Evolutionary conservation across 2,113 vertebrate genomes (phyloP).

Genomic region (Excalfactoria chinensis): DNA sequence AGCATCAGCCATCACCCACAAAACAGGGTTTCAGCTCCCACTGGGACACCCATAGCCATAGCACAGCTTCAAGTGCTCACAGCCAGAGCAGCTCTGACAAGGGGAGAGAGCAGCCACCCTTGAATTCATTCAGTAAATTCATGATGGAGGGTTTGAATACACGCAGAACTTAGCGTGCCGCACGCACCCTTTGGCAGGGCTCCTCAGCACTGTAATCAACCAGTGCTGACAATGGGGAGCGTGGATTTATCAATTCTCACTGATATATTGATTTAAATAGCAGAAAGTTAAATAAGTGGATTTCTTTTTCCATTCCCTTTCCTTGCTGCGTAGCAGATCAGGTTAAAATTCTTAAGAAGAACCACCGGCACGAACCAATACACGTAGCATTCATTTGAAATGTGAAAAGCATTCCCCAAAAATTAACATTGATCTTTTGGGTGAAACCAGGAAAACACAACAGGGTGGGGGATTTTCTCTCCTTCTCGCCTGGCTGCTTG

Average conservation of each 20-base stretch:
- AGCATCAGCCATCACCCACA: background rate
- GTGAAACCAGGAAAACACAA: background rate
- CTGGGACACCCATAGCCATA: background rate
- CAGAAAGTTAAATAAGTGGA: constrained; percentile 41
- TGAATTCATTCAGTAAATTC: constrained; percentile 52
- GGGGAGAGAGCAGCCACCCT: constrained; percentile 22
- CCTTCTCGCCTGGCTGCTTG: background rate
- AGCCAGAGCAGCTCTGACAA: background rate
- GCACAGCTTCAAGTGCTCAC: background rate
- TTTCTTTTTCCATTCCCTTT: constrained; percentile 5
- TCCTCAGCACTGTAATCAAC: constrained; percentile 52
- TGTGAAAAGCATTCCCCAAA: background rate
- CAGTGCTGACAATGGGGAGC: constrained; percentile 47
- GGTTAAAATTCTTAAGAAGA: constrained; percentile 44
- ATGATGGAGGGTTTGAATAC: constrained; percentile 53
- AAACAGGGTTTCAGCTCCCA: background rate
- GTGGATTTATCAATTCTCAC: constrained; percentile 61
- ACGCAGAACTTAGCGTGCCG: constrained; percentile 14
- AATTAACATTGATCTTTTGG: background rate
- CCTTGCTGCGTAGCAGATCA: constrained; percentile 31
- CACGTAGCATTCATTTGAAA: background rate
- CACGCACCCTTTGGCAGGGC: constrained; percentile 36
- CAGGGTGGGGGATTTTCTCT: background rate
- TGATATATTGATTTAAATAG: constrained; percentile 52
- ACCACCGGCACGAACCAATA: background rate